Conservation (phyloP, 2,888 invertebrate species). For the Rhagonycha lutea region DNA sequence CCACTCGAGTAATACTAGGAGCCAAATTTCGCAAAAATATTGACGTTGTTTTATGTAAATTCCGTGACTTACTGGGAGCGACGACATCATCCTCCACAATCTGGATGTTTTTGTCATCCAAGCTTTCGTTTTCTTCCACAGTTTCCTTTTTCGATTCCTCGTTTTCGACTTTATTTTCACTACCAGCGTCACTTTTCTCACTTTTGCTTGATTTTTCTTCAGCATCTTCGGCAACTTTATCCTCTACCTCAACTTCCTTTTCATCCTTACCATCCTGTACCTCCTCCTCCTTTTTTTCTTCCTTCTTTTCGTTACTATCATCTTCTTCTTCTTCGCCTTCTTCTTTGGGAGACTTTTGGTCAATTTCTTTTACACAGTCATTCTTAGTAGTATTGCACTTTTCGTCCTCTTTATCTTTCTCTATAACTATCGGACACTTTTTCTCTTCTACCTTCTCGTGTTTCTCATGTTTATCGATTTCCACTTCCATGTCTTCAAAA, state of each 20-base stretch:
- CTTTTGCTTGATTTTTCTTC: background rate
- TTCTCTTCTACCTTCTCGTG: conserved; percentile 26
- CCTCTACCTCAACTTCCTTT: conserved; percentile 52
- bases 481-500: conserved; percentile 39
- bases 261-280: conserved; percentile 47
- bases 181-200: background rate
- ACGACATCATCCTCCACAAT: conserved; percentile 52
- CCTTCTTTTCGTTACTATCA: conserved; percentile 28
- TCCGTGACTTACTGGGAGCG: conserved; percentile 63
- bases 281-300: conserved; percentile 42
- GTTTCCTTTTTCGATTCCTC: background rate
- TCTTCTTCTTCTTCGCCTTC: conserved; percentile 27
- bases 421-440: conserved; percentile 9
- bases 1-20: conserved; percentile 93
- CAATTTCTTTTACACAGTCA: background rate
- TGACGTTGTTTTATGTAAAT: conserved; percentile 93
- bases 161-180: background rate
- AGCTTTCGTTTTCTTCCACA: background rate
- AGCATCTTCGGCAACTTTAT: conserved; percentile 48
- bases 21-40: conserved; percentile 96
- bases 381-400: background rate
- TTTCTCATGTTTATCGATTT: conserved; percentile 40
- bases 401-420: conserved; percentile 3
- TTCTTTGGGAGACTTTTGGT: conserved; percentile 19
- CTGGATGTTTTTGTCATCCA: conserved; percentile 50